phyloP scores from a whole-genome alignment of 2,888 invertebrate genomes.

The Chrysina gloriosa region DNA sequence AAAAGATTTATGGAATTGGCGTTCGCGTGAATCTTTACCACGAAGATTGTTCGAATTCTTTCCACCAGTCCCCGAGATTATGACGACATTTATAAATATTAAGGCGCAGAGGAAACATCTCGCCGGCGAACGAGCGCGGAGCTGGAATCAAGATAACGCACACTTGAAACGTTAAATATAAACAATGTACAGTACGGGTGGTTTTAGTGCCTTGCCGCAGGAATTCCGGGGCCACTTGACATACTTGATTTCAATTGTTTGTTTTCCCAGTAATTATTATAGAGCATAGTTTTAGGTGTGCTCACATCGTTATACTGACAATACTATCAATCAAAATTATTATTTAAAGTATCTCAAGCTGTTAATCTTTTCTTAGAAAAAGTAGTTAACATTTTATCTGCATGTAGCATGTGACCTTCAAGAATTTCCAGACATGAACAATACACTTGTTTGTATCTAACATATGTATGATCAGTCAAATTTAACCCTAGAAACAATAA shows the following conservation, averaged over 20 bases:
- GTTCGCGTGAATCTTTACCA: constrained; percentile 20
- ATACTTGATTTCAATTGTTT: constrained; percentile 37
- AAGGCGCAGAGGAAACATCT: constrained; percentile 23
- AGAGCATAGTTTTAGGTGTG: no score
- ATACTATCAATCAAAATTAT: no score
- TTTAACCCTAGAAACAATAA: no score
- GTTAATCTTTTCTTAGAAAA: no score
- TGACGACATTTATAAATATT: constrained; percentile 37
- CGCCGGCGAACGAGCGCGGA: constrained; percentile 6
- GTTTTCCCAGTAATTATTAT: constrained; percentile 11
- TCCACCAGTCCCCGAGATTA: constrained; percentile 33
- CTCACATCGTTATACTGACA: no score
- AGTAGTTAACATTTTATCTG: no score
- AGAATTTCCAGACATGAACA: no score
- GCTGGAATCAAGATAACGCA: constrained; percentile 31
- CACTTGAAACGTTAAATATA: constrained; percentile 41
- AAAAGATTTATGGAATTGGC: constrained; percentile 22
- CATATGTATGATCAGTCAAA: no score
- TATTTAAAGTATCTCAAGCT: no score
- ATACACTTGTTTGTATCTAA: no score
- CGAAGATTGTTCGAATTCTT: constrained; percentile 33
- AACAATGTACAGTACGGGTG: constrained; percentile 40
- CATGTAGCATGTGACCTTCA: no score
- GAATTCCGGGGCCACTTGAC: constrained; percentile 36
- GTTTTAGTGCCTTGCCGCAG: constrained; percentile 22